A percentile compares a stretch with the other conserved stretches of the same genome.
phyloP scores from a whole-genome alignment of 1,140 invertebrate species.

The Drosophila rufa region DNA sequence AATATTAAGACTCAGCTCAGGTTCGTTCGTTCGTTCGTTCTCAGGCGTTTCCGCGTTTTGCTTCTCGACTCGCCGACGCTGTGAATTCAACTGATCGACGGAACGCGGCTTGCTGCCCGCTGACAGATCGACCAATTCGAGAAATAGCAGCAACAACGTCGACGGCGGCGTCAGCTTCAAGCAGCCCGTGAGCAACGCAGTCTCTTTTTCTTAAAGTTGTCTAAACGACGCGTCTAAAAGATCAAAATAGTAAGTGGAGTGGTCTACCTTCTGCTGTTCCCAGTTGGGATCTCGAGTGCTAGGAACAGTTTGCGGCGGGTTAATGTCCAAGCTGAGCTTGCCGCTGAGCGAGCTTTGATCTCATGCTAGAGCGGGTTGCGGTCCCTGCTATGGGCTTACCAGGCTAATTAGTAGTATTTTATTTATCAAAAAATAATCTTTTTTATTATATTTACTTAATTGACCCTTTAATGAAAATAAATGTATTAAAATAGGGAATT shows the following conservation, averaged over 20 bases:
- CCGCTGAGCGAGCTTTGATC: background rate
- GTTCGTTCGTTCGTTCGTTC: constrained; percentile 3
- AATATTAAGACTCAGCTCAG: constrained; percentile 46
- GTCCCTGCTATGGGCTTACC: background rate
- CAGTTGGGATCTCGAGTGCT: background rate
- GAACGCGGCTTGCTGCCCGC: constrained; percentile 39
- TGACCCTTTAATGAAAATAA: too few relatives aligned
- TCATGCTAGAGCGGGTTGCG: background rate
- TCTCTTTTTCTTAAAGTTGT: constrained; percentile 61
- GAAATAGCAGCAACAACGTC: constrained; percentile 43
- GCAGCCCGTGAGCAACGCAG: constrained; percentile 8
- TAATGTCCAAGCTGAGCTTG: constrained; percentile 22
- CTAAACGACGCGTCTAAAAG: constrained; percentile 63
- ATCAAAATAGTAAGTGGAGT: constrained; percentile 59
- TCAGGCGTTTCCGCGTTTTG: constrained; percentile 63
- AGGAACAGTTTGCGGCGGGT: constrained; percentile 28
- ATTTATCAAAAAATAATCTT: too few relatives aligned
- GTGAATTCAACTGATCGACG: constrained; percentile 61
- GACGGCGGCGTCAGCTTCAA: constrained; percentile 10
- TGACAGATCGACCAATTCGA: constrained; percentile 64
- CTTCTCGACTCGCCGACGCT: constrained; percentile 64
- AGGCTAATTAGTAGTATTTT: too few relatives aligned
- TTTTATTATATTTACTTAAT: too few relatives aligned
- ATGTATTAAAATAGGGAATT: background rate
- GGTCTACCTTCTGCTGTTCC: constrained; percentile 43